phyloP scores from a whole-genome alignment of 2,888 invertebrate species.

The Metalampra italica region DNA sequence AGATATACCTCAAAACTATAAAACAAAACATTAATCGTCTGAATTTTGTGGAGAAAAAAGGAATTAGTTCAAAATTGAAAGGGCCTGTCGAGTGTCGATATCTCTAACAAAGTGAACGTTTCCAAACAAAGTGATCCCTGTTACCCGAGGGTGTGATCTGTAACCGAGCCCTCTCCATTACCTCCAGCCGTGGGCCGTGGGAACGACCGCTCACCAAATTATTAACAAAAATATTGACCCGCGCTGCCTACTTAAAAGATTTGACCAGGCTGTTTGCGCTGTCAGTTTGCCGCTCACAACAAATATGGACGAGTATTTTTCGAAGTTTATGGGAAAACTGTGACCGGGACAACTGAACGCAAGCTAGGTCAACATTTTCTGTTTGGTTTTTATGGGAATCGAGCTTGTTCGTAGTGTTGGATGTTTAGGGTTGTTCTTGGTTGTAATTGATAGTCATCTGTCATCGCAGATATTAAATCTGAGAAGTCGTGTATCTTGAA shows the following conservation, averaged over 20 bases:
- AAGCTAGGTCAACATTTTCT: constrained; percentile 47
- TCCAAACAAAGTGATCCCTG: constrained; percentile 41
- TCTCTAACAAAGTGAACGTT: neutral
- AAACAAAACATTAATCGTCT: too few species aligned
- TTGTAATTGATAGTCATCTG: constrained; percentile 16
- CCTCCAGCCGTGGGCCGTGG: constrained; percentile 47
- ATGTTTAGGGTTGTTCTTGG: constrained; percentile 18
- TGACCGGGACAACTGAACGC: constrained; percentile 29
- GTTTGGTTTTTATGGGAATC: constrained; percentile 42
- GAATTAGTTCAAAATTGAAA: neutral
- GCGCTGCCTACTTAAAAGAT: constrained; percentile 77
- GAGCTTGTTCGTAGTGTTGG: constrained; percentile 24
- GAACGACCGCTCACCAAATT: constrained; percentile 68
- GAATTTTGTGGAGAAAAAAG: neutral
- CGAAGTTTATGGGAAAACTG: constrained; percentile 70
- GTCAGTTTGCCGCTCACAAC: constrained; percentile 68
- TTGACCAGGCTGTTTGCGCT: constrained; percentile 67
- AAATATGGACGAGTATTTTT: constrained; percentile 63
- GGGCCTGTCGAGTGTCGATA: neutral
- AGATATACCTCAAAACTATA: too few species aligned
- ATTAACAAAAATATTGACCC: constrained; percentile 77
- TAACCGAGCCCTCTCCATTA: constrained; percentile 58
- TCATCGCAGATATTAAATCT: neutral
- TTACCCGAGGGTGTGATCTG: constrained; percentile 55
- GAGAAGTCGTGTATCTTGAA: too few species aligned